These are phyloP conservation scores for Cheilosia vernalis DNA, from an alignment of 2,888 invertebrate species.

Conservation along the genomic window DNA sequence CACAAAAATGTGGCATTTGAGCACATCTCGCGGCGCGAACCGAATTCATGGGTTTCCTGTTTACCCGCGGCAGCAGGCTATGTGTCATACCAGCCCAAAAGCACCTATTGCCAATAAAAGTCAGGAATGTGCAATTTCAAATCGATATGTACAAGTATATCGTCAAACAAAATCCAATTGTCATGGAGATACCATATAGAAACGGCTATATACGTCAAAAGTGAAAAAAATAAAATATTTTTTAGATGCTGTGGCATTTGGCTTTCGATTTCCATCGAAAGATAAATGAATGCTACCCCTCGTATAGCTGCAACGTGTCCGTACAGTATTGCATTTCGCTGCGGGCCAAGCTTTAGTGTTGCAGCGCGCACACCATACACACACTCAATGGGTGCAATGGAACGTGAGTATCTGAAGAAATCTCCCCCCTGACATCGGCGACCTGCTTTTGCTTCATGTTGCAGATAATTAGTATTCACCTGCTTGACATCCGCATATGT, in stretches of 20 bases:
- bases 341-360: slow-evolving; percentile 45
- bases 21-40: not conserved
- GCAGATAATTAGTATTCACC: slow-evolving; percentile 71
- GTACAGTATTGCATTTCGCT: slow-evolving; percentile 56
- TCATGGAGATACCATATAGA: slow-evolving; percentile 3
- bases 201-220: not conserved
- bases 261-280: slow-evolving; percentile 56
- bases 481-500: slow-evolving; percentile 56
- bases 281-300: slow-evolving; percentile 52
- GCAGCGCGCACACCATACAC: slow-evolving; percentile 16
- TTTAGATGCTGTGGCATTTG: slow-evolving; percentile 56
- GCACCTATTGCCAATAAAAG: slow-evolving; percentile 1
- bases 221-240: not conserved
- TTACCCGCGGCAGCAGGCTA: slow-evolving; percentile 20
- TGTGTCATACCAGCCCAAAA: slow-evolving; percentile 2
- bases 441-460: slow-evolving; percentile 57
- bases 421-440: slow-evolving; percentile 23
- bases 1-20: slow-evolving; percentile 34
- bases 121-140: slow-evolving; percentile 39
- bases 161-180: slow-evolving; percentile 51
- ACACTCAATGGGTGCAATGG: slow-evolving; percentile 31
- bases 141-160: slow-evolving; percentile 40
- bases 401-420: slow-evolving; percentile 32
- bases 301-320: slow-evolving; percentile 31
- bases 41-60: slow-evolving; percentile 21